A percentile compares a stretch with the other conserved stretches of the same genome.
Evolutionary conservation across 2,113 vertebrate genomes (phyloP).

Genomic region (Ameiurus melas): DNA sequence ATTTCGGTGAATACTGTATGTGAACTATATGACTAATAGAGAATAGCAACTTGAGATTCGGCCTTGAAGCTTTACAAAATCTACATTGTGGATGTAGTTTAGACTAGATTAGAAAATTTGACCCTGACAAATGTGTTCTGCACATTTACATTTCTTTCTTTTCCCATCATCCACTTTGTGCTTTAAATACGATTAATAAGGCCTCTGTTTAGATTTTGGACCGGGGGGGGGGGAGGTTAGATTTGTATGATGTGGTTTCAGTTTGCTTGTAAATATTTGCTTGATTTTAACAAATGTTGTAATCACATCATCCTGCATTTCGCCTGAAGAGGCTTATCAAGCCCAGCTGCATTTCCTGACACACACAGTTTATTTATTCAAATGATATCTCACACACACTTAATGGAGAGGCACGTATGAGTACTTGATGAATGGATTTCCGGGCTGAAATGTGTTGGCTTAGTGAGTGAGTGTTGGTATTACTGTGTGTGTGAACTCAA

Average conservation of each 20-base stretch:
- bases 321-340: constrained; percentile 20
- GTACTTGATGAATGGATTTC: constrained; percentile 14
- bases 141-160: neutral
- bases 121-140: neutral
- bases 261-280: neutral
- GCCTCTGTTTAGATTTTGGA: neutral
- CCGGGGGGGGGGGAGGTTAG: neutral
- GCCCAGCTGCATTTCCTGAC: neutral
- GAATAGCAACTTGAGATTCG: neutral
- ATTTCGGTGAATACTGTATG: neutral
- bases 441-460: neutral
- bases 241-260: neutral
- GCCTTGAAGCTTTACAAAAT: neutral
- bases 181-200: neutral
- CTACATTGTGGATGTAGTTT: neutral
- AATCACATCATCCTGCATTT: constrained; percentile 1
- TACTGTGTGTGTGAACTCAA: neutral
- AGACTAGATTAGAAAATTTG: neutral
- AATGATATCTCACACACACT: neutral
- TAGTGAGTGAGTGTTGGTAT: neutral
- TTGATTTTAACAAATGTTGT: neutral
- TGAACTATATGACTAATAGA: neutral
- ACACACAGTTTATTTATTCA: neutral
- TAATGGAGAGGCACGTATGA: constrained; percentile 11
- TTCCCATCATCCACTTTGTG: neutral